Conservation (phyloP, 1,140 invertebrate genomes). For the Lanistes nyassanus region DNA sequence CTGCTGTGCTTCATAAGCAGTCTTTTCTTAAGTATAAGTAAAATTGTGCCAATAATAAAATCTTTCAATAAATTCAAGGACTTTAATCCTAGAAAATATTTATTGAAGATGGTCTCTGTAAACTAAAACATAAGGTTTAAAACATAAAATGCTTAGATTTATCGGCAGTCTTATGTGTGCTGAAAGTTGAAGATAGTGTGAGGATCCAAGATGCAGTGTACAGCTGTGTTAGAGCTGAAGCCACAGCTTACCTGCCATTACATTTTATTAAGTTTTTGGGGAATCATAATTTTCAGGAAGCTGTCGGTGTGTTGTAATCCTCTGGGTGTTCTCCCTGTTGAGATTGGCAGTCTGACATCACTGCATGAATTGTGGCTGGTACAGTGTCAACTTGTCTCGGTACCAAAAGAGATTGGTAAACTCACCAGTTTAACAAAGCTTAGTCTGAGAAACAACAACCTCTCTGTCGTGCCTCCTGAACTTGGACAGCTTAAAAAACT, state of each 20-base stretch:
- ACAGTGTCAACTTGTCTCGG: slow-evolving; percentile 47
- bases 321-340: slow-evolving; percentile 46
- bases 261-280: neutral
- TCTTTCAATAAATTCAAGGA: no score
- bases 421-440: slow-evolving; percentile 54
- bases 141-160: no score
- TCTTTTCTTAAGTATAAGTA: no score
- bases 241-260: neutral
- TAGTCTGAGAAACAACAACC: slow-evolving; percentile 51
- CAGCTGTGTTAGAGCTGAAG: no score
- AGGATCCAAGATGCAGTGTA: no score
- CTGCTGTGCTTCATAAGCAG: no score
- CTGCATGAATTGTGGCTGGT: slow-evolving; percentile 59
- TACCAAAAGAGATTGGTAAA: slow-evolving; percentile 53
- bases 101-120: no score
- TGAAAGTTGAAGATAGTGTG: no score
- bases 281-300: neutral
- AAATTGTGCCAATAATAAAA: no score
- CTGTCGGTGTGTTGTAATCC: slow-evolving; percentile 57
- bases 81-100: no score
- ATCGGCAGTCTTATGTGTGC: no score
- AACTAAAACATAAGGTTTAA: no score
- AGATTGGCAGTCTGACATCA: slow-evolving; percentile 48
- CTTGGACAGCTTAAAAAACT: slow-evolving; percentile 48
- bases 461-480: slow-evolving; percentile 46